These are phyloP conservation scores for Holothuria leucospilota DNA, from an alignment of 53 echinoderm and acorn worm species.

Conservation along the genomic window DNA sequence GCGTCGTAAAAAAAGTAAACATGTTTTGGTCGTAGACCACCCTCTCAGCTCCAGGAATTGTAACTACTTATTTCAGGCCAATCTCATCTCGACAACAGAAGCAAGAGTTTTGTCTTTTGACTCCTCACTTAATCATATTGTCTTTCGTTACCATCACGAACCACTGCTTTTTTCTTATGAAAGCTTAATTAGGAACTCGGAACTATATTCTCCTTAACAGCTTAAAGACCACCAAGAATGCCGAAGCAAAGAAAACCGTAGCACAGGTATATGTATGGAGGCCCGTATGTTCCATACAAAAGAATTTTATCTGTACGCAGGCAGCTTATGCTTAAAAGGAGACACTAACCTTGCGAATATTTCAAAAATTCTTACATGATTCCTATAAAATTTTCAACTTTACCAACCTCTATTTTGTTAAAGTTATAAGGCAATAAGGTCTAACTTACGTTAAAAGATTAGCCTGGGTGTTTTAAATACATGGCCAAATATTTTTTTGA, in stretches of 20 bases:
- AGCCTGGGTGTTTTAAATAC: too few relatives aligned
- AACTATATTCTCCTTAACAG: conserved; percentile 2
- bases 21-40: conserved; percentile 33
- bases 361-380: too few relatives aligned
- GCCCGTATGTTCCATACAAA: neutral
- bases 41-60: conserved; percentile 15
- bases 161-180: neutral
- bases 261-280: conserved; percentile 13
- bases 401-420: too few relatives aligned
- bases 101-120: neutral
- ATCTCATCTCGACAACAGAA: neutral
- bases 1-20: conserved; percentile 20
- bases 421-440: too few relatives aligned
- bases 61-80: conserved; percentile 17
- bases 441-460: too few relatives aligned
- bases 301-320: too few relatives aligned
- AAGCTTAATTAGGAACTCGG: conserved; percentile 4
- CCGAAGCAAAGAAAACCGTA: neutral
- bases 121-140: conserved; percentile 11
- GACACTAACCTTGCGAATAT: too few relatives aligned
- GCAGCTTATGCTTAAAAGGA: too few relatives aligned
- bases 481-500: too few relatives aligned
- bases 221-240: conserved; percentile 24
- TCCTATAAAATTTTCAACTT: too few relatives aligned
- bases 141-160: conserved; percentile 31